These are phyloP conservation scores for Dicyrtoma fusca DNA, from an alignment of 2,888 invertebrate genomes.

Conservation along the genomic window DNA sequence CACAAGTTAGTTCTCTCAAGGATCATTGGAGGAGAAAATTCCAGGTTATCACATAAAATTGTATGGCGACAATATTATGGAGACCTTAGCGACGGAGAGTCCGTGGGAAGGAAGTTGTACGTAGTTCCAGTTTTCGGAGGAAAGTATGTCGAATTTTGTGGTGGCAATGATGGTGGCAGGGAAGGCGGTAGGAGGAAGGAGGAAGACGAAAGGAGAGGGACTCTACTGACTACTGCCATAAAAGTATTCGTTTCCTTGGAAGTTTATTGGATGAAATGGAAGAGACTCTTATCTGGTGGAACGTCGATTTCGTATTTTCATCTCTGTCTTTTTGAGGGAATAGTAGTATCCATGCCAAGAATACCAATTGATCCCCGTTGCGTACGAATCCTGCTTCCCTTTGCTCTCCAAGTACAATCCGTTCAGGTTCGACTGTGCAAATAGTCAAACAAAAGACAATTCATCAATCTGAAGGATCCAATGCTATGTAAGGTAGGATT, in stretches of 20 bases:
- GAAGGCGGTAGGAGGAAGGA: neutral
- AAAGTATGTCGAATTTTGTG: too few species aligned
- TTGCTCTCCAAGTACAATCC: conserved; percentile 56
- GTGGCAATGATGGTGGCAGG: neutral
- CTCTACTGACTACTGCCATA: too few species aligned
- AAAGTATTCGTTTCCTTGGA: neutral
- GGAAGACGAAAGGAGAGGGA: neutral
- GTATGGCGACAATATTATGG: too few species aligned
- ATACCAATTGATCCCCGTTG: conserved; percentile 57
- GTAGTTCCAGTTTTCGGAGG: too few species aligned
- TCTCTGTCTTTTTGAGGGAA: conserved; percentile 57
- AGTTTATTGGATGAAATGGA: conserved; percentile 1
- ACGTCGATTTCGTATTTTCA: conserved; percentile 56
- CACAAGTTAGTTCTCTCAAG: too few species aligned
- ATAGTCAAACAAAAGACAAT: conserved; percentile 19
- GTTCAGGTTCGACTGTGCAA: conserved; percentile 57
- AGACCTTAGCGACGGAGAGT: too few species aligned
- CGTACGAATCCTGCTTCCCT: conserved; percentile 56
- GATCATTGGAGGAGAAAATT: too few species aligned
- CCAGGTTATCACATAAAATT: too few species aligned
- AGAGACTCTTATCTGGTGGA: neutral
- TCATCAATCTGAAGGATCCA: neutral
- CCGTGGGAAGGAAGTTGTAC: too few species aligned
- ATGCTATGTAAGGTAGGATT: too few species aligned
- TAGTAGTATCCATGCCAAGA: conserved; percentile 58